phyloP scores from a whole-genome alignment of 2,888 invertebrate genomes.

The Ochropleura plecta region DNA sequence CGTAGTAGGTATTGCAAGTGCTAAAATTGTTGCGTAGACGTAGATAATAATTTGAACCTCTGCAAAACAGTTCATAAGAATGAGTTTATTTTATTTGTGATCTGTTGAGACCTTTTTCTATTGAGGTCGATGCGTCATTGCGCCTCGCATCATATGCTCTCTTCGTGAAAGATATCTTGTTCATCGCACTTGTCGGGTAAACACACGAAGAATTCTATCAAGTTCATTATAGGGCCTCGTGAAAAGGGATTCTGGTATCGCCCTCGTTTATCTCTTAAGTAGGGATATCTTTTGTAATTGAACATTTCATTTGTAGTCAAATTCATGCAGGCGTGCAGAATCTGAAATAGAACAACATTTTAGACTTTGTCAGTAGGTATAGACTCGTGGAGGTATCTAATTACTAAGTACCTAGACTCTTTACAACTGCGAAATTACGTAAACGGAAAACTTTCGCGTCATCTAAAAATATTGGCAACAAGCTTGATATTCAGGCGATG shows the following conservation, averaged over 20 bases:
- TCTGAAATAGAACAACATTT: conserved; percentile 87
- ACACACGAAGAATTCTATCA: conserved; percentile 97
- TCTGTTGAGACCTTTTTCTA: conserved; percentile 54
- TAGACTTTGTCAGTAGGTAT: conserved; percentile 6
- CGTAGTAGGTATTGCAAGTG: conserved; percentile 2
- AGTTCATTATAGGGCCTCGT: conserved; percentile 96
- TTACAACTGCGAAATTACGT: background rate
- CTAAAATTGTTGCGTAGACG: background rate
- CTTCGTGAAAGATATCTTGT: conserved; percentile 93
- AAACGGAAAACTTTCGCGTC: conserved; percentile 5
- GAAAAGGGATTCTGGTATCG: conserved; percentile 97
- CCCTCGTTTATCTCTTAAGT: conserved; percentile 96
- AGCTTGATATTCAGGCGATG: conserved; percentile 4
- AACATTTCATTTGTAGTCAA: conserved; percentile 98
- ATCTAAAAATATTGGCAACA: conserved; percentile 22
- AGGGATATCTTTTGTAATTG: conserved; percentile 97
- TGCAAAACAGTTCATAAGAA: conserved; percentile 42
- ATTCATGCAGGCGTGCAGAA: conserved; percentile 97
- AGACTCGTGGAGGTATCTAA: background rate
- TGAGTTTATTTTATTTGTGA: conserved; percentile 36
- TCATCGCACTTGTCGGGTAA: conserved; percentile 95
- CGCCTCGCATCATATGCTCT: conserved; percentile 87
- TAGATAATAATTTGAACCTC: conserved; percentile 7
- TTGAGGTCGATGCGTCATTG: conserved; percentile 60
- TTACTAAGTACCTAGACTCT: conserved; percentile 5